Evolutionary conservation across 2,113 vertebrate species (phyloP).

Genomic region (Hystrix brachyura): DNA sequence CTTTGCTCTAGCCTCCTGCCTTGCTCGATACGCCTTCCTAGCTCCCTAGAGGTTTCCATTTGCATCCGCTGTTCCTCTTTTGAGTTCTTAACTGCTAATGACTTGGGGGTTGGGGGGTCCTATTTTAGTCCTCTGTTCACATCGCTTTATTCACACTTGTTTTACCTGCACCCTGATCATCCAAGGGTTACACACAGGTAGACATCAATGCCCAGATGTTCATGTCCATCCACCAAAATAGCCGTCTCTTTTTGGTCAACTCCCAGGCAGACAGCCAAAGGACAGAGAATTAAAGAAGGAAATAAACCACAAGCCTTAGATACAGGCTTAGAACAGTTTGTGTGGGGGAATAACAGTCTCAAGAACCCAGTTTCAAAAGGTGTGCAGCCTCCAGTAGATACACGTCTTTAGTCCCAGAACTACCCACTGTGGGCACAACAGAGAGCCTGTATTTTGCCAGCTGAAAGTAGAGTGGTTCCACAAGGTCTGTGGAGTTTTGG

Average conservation of each 20-base stretch:
- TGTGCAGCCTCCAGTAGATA: no score
- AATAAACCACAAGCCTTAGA: neutral
- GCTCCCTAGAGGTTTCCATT: neutral
- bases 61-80: no score
- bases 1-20: neutral
- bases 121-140: rapidly evolving
- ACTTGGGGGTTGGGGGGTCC: rapidly evolving
- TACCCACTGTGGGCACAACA: rapidly evolving
- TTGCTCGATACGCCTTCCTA: neutral
- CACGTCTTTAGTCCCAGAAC: neutral
- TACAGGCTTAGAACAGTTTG: neutral
- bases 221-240: neutral
- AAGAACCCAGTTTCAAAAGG: neutral
- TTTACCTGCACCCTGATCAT: neutral
- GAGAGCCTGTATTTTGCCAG: neutral
- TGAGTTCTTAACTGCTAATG: rapidly evolving
- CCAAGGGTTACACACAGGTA: neutral
- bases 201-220: neutral
- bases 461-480: neutral
- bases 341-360: neutral
- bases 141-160: rapidly evolving
- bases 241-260: neutral
- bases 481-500: neutral
- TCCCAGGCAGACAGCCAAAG: neutral
- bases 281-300: neutral